These are phyloP conservation scores for Heliconius cydno DNA, from an alignment of 2,888 invertebrate species.

Conservation along the genomic window DNA sequence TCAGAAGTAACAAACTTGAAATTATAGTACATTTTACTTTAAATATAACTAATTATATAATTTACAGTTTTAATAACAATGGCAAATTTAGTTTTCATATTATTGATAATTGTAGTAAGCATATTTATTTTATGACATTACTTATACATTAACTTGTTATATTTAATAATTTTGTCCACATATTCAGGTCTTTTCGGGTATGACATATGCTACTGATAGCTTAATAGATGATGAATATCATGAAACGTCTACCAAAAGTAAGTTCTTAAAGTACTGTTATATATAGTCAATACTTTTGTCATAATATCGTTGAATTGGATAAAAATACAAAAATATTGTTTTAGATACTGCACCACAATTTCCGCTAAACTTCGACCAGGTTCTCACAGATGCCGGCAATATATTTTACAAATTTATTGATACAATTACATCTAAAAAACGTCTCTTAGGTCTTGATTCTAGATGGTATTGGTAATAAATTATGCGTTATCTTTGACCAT, in stretches of 20 bases:
- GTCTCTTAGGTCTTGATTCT: slow-evolving; percentile 57
- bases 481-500: not conserved
- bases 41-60: not conserved
- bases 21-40: not conserved
- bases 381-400: slow-evolving; percentile 57
- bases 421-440: slow-evolving; percentile 60
- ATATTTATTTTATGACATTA: not conserved
- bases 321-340: slow-evolving; percentile 6
- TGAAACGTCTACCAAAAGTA: slow-evolving; percentile 2
- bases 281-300: not conserved
- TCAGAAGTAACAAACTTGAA: not conserved
- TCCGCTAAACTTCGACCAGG: slow-evolving; percentile 54
- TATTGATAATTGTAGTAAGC: slow-evolving; percentile 4
- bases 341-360: slow-evolving; percentile 44
- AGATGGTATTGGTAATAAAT: slow-evolving; percentile 56
- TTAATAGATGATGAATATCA: slow-evolving; percentile 16
- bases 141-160: not conserved
- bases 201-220: not conserved
- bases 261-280: not conserved
- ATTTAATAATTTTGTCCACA: not conserved
- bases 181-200: not conserved
- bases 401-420: slow-evolving; percentile 59
- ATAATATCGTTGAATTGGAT: not conserved
- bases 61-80: not conserved
- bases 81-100: not conserved